Evolutionary conservation across 1,140 invertebrate genomes (phyloP).

Genomic region (Cherax quadricarinatus): DNA sequence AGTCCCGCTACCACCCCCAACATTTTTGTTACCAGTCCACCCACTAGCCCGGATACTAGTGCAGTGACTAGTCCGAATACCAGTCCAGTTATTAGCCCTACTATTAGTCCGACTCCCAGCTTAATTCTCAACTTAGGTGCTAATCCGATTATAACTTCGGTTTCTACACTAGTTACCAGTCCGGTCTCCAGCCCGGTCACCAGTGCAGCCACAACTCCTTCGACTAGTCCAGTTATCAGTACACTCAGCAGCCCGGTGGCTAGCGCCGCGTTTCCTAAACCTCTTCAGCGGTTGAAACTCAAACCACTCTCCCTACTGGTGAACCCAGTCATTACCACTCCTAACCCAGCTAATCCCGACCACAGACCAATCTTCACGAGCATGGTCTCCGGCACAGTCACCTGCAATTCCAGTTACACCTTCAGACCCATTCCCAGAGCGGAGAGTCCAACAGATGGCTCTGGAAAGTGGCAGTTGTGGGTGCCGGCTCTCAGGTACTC

Average conservation of each 20-base stretch:
- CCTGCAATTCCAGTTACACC: no score
- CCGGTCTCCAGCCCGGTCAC: neutral
- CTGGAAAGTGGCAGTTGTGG: neutral
- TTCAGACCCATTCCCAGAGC: no score
- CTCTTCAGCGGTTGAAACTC: neutral
- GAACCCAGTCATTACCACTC: neutral
- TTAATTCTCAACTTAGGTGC: neutral
- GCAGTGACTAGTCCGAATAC: neutral
- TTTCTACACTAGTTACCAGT: neutral
- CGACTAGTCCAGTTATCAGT: neutral
- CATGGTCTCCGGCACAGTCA: neutral
- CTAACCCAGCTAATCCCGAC: neutral
- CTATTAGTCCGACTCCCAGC: neutral
- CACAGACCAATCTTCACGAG: neutral
- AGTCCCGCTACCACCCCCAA: no score
- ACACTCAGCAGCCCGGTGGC: neutral
- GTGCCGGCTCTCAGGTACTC: constrained; percentile 10
- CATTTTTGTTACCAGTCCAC: no score
- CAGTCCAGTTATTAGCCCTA: neutral
- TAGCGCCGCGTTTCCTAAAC: neutral
- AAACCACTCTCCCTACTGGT: neutral
- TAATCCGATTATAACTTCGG: neutral
- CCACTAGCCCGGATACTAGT: neutral
- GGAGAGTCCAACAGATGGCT: no score
- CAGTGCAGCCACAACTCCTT: neutral